These are phyloP conservation scores for Diploscapter pachys DNA, from an alignment of 1,140 invertebrate species.

Conservation along the genomic window DNA sequence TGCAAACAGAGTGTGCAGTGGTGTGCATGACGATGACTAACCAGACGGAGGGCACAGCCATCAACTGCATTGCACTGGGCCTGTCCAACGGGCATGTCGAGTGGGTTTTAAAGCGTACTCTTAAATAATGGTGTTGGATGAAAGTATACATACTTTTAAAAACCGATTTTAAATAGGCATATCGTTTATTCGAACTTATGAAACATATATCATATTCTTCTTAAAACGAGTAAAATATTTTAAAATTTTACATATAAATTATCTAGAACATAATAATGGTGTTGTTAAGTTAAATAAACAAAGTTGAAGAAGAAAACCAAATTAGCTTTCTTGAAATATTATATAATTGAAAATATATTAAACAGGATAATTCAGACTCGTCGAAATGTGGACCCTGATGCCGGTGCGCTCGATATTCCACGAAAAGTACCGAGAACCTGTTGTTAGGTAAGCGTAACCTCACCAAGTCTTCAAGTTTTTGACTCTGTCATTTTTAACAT, in stretches of 20 bases:
- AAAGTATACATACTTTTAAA: no score
- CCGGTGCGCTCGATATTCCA: conserved; percentile 14
- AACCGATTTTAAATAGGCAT: no score
- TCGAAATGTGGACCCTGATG: conserved; percentile 23
- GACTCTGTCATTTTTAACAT: no score
- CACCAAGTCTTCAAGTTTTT: no score
- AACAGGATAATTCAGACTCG: conserved; percentile 9
- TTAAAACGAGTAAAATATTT: no score
- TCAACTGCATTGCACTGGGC: conserved; percentile 34
- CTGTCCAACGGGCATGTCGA: conserved; percentile 29
- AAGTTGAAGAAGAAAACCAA: no score
- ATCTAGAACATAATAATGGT: no score
- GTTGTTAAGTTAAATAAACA: no score
- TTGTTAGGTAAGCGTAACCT: not conserved
- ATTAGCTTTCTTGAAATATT: no score
- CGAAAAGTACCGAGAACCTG: conserved; percentile 9
- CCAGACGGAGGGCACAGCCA: conserved; percentile 33
- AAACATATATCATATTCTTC: no score
- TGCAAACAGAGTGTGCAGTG: conserved; percentile 20
- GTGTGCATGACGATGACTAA: conserved; percentile 28
- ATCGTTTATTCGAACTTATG: no score
- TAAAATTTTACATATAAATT: no score
- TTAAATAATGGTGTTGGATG: not conserved
- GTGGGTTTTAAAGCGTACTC: not conserved
- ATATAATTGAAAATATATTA: not conserved